phyloP scores from a whole-genome alignment of 2,113 vertebrate species.

The Labrus mixtus region DNA sequence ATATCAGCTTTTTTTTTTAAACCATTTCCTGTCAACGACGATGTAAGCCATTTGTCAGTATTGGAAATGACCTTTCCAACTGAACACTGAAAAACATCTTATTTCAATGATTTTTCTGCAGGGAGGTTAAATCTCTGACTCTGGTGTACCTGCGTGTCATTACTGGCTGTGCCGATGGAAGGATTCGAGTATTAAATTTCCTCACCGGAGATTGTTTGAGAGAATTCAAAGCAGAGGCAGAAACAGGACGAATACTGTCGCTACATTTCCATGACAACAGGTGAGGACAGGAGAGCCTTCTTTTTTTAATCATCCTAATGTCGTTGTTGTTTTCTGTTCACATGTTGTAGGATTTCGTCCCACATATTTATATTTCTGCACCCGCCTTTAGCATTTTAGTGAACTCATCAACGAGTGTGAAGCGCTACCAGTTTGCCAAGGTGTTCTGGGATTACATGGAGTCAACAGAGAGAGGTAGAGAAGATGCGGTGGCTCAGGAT shows the following conservation, averaged over 20 bases:
- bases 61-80: no score
- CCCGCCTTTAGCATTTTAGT: constrained; percentile 85
- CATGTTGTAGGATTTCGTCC: neutral
- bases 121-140: constrained; percentile 88
- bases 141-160: constrained; percentile 89
- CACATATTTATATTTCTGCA: neutral
- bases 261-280: constrained; percentile 83
- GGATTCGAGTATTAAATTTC: constrained; percentile 90
- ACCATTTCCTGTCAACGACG: no score
- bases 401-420: constrained; percentile 79
- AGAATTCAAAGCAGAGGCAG: constrained; percentile 80
- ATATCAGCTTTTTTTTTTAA: no score
- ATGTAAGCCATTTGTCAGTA: no score
- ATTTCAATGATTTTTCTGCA: constrained; percentile 72
- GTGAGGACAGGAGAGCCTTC: constrained; percentile 63
- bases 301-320: neutral
- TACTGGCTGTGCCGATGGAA: constrained; percentile 91
- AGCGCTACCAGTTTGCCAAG: constrained; percentile 86
- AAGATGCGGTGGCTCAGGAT: neutral
- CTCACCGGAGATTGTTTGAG: constrained; percentile 88
- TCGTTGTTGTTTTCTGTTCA: neutral
- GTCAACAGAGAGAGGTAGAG: neutral
- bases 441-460: constrained; percentile 86
- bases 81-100: no score
- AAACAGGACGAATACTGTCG: constrained; percentile 81